Conservation (phyloP, 2,113 vertebrate species). For the Falco punctatus region DNA sequence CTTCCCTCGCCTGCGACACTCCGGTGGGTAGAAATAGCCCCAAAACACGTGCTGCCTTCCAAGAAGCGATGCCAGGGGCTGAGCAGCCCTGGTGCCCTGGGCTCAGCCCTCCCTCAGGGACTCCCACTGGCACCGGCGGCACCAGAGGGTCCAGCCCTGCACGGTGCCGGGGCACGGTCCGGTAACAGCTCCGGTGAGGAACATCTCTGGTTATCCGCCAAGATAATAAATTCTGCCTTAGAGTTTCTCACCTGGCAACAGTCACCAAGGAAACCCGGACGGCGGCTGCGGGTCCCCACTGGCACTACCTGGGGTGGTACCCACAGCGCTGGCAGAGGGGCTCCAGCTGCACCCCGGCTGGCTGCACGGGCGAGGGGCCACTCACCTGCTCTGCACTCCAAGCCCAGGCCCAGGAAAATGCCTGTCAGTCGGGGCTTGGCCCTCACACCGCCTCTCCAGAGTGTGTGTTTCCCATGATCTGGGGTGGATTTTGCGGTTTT, state of each 20-base stretch:
- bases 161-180: accelerated
- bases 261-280: conserved; percentile 58
- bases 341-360: accelerated
- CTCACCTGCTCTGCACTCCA: not conserved
- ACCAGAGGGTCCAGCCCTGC: not conserved
- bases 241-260: conserved; percentile 67
- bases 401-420: not conserved
- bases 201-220: not conserved
- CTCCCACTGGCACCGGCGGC: not conserved
- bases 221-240: conserved; percentile 21
- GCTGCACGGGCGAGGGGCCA: not conserved
- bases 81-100: accelerated
- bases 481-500: not conserved
- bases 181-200: not conserved
- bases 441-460: accelerated
- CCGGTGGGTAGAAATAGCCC: not conserved
- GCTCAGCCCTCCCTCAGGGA: not conserved
- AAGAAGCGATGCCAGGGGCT: not conserved
- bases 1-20: not conserved
- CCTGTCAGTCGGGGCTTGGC: accelerated
- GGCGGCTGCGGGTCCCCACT: not conserved
- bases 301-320: not conserved
- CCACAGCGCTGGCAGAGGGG: not conserved
- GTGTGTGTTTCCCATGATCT: not conserved
- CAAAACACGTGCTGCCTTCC: not conserved